phyloP scores from a whole-genome alignment of 2,113 vertebrate genomes.

The Leucopsar rothschildi region DNA sequence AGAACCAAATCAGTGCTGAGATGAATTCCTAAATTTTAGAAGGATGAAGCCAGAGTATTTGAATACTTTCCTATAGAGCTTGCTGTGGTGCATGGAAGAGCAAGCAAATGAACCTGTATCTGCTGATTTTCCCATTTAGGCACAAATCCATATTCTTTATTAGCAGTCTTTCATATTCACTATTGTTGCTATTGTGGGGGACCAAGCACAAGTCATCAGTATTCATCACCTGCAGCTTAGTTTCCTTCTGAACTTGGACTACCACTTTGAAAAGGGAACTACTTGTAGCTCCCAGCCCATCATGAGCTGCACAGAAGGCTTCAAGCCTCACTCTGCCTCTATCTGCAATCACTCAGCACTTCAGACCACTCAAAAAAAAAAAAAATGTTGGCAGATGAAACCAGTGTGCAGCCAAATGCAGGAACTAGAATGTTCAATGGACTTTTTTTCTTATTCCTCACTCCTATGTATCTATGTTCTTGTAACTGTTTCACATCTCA shows the following conservation, averaged over 20 bases:
- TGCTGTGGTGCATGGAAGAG: not conserved
- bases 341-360: slow-evolving; percentile 38
- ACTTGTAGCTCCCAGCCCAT: slow-evolving; percentile 40
- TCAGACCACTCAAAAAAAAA: slow-evolving; percentile 33
- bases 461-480: not conserved
- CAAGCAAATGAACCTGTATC: not conserved
- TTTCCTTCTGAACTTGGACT: slow-evolving; percentile 44
- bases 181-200: slow-evolving; percentile 43
- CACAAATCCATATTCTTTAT: slow-evolving; percentile 38
- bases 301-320: slow-evolving; percentile 17
- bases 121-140: slow-evolving; percentile 23
- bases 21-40: not conserved
- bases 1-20: not conserved
- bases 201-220: slow-evolving; percentile 35
- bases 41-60: not conserved
- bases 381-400: slow-evolving; percentile 3
- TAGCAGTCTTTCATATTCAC: slow-evolving; percentile 21
- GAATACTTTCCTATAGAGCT: not conserved
- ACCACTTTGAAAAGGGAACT: slow-evolving; percentile 32
- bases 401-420: not conserved
- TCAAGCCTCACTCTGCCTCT: slow-evolving; percentile 30
- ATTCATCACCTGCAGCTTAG: slow-evolving; percentile 47
- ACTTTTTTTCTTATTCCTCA: not conserved
- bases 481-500: not conserved
- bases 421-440: slow-evolving; percentile 45